Percentiles rank a stretch among this genome's conserved stretches.
These are phyloP conservation scores for Tipula lateralis DNA, from an alignment of 2,888 invertebrate species.

Conservation along the genomic window DNA sequence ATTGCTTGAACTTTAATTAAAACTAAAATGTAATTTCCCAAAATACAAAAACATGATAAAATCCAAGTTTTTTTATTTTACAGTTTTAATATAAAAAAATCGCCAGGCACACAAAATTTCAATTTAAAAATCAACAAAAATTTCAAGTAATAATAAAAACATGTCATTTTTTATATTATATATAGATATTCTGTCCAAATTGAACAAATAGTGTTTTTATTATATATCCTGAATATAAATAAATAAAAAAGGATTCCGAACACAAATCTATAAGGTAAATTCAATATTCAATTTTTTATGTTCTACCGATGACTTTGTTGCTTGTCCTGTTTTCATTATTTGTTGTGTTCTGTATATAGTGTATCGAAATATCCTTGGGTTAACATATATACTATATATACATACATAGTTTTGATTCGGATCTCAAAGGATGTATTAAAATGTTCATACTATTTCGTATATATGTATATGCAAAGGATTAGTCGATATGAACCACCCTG, in stretches of 20 bases:
- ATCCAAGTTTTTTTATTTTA: not conserved
- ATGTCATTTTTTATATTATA: not conserved
- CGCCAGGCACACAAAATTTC: not conserved
- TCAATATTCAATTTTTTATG: not conserved
- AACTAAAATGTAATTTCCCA: not conserved
- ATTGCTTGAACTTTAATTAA: not conserved
- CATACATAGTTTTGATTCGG: not conserved
- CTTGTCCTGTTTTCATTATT: slow-evolving; percentile 4
- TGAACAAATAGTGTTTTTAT: not conserved
- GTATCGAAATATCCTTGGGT: not conserved
- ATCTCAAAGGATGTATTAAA: not conserved
- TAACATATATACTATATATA: not conserved
- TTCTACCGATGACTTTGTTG: not conserved
- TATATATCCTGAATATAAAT: not conserved
- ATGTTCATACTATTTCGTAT: not conserved
- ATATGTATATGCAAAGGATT: not conserved
- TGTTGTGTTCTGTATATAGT: not conserved
- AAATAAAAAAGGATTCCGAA: slow-evolving; percentile 11
- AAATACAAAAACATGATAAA: not conserved
- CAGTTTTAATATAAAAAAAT: not conserved
- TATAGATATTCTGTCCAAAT: not conserved
- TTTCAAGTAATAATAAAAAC: slow-evolving; percentile 19
- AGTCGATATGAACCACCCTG: not conserved
- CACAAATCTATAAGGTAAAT: slow-evolving; percentile 11
- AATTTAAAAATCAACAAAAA: slow-evolving; percentile 24